phyloP scores from a whole-genome alignment of 2,888 invertebrate species.

The Anticlea derivata region DNA sequence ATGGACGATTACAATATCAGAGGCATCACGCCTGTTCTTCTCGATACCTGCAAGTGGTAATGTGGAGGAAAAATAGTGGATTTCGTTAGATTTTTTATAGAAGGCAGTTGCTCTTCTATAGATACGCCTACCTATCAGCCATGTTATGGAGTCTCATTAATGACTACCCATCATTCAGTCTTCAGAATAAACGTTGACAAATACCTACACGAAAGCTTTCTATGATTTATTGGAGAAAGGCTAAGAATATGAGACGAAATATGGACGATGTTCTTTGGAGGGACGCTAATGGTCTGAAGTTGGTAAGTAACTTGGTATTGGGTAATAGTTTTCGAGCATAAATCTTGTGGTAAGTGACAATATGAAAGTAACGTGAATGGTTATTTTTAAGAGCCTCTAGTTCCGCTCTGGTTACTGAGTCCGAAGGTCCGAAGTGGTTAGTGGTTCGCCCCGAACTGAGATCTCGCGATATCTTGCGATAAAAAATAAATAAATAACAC shows the following conservation, averaged over 20 bases:
- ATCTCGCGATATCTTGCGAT: no score
- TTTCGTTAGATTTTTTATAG: no score
- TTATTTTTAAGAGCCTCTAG: neutral
- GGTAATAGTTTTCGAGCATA: neutral
- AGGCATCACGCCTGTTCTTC: no score
- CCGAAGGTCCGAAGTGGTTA: no score
- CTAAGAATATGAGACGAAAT: conserved; percentile 11
- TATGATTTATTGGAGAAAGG: conserved; percentile 61
- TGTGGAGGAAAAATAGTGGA: no score
- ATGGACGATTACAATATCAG: no score
- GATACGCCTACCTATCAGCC: neutral
- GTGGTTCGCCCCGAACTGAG: no score
- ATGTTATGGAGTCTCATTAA: conserved; percentile 44
- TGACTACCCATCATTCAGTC: conserved; percentile 67
- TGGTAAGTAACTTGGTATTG: conserved; percentile 12
- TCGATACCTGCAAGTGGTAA: no score
- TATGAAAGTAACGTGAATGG: neutral
- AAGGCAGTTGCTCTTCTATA: conserved; percentile 18
- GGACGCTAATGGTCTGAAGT: conserved; percentile 16
- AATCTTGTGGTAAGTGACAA: conserved; percentile 6
- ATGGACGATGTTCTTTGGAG: conserved; percentile 13
- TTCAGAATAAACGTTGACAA: conserved; percentile 74
- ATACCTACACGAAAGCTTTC: conserved; percentile 59
- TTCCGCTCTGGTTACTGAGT: neutral
- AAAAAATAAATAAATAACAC: no score